Evolutionary conservation across 2,113 vertebrate species (phyloP), one percentile per base, ranked within the genome.

Genomic region (Hippocampus abdominalis): DNA sequence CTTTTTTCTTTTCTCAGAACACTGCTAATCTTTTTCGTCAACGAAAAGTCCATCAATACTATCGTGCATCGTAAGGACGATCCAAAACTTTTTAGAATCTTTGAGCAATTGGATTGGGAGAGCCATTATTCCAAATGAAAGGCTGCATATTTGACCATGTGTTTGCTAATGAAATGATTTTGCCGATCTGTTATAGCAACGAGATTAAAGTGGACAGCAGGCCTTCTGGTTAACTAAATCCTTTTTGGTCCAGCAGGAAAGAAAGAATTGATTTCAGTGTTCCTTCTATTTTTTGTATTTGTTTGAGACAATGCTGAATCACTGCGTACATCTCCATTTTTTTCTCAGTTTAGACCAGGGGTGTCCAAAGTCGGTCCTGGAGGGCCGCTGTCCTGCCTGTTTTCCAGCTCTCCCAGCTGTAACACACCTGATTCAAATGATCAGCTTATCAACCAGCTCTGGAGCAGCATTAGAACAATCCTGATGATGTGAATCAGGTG

Each of bases 161-260:
- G 79, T 82, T 68, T 78, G 56, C 70, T 93, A 93, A 95, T 95
- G 89, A 75, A 93, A 94, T 94, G 88, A 92, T 76, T 80, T 89
- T 90, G 89, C 91, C 89, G 90, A 94, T 94, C 93, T 92, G 90
- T 92, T 83, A 82, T 64, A 75, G 79, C 92, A 95, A 95, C 89
- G 73, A 93, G 87, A 91, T 95, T 94, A 94, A 64, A 40, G 62
- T 60, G 64, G 89, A 92, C 92, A 92, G 88, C 85, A 86, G 61
- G 91, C 83, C 91, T 93, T 92, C 87, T 92, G 91, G 82, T 77
- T 27, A 61, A 71, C 65, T 49, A 61, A 62, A 54, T 64, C 57
- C 72, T 57, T 65, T 54, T 49, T 25, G 23, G 42, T 66, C 49
- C 66, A 53, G 73, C 68, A 79, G 69, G 42, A 69, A 75, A 84